Conservation (phyloP, 1,140 invertebrate species). For the Bombus balteatus region DNA sequence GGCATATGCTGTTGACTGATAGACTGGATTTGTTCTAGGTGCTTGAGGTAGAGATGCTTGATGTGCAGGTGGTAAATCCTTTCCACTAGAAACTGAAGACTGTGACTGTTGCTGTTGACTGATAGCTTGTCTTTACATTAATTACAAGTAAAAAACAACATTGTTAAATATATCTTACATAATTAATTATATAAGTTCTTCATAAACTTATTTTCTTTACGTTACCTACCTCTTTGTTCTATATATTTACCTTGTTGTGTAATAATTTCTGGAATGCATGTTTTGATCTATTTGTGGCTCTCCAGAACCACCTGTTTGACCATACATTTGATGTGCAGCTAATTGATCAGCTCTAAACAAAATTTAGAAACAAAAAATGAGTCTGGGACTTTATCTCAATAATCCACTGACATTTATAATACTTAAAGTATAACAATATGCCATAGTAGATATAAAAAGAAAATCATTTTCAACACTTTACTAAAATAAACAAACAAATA, state of each 20-base stretch:
- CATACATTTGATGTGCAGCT: constrained; percentile 79
- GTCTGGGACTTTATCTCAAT: neutral
- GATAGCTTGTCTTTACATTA: constrained; percentile 73
- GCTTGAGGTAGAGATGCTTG: constrained; percentile 79
- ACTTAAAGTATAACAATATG: constrained; percentile 47
- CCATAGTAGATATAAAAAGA: constrained; percentile 30
- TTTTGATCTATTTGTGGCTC: constrained; percentile 78
- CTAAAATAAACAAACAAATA: neutral
- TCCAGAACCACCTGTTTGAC: constrained; percentile 72
- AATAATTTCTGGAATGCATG: constrained; percentile 80
- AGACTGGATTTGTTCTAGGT: constrained; percentile 72
- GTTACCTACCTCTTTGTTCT: neutral
- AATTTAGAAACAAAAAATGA: neutral
- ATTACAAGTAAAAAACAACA: constrained; percentile 40
- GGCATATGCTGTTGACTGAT: constrained; percentile 73
- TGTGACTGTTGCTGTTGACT: constrained; percentile 77
- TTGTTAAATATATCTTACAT: constrained; percentile 16
- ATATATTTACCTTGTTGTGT: constrained; percentile 72
- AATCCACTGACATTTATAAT: neutral
- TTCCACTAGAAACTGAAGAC: constrained; percentile 68
- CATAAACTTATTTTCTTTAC: neutral
- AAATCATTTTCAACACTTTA: constrained; percentile 3
- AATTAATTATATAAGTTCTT: neutral
- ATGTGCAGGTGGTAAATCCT: constrained; percentile 80
- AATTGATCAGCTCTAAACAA: constrained; percentile 78